These are phyloP conservation scores for Microhierax caerulescens DNA, from an alignment of 2,797 vertebrate genomes.

Conservation along the genomic window DNA sequence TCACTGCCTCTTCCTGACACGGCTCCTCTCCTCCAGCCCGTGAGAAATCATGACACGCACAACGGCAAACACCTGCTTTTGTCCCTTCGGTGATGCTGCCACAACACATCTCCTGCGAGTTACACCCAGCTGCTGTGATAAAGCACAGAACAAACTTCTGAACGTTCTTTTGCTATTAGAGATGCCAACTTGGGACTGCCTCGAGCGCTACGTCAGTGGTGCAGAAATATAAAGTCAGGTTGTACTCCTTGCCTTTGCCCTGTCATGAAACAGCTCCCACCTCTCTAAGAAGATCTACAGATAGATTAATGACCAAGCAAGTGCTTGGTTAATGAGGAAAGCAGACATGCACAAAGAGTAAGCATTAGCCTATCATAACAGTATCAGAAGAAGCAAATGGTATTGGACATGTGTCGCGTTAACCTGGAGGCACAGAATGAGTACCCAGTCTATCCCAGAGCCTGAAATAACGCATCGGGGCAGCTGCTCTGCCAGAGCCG, in stretches of 20 bases:
- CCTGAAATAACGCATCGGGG: neutral
- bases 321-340: neutral
- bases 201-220: accelerated
- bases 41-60: neutral
- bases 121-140: neutral
- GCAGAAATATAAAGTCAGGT: neutral
- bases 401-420: neutral
- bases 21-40: neutral
- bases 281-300: neutral
- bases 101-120: neutral
- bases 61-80: neutral
- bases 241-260: neutral
- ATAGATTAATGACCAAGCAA: neutral
- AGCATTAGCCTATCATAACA: neutral
- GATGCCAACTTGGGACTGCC: neutral
- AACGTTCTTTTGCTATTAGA: neutral
- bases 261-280: neutral
- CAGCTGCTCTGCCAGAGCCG: neutral
- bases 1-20: neutral
- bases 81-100: neutral
- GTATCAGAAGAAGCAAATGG: neutral
- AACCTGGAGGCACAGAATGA: neutral
- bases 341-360: neutral
- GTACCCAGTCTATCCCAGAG: neutral
- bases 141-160: neutral